These are phyloP conservation scores for Xenentodon cancila DNA, from an alignment of 2,797 vertebrate genomes.

Conservation along the genomic window DNA sequence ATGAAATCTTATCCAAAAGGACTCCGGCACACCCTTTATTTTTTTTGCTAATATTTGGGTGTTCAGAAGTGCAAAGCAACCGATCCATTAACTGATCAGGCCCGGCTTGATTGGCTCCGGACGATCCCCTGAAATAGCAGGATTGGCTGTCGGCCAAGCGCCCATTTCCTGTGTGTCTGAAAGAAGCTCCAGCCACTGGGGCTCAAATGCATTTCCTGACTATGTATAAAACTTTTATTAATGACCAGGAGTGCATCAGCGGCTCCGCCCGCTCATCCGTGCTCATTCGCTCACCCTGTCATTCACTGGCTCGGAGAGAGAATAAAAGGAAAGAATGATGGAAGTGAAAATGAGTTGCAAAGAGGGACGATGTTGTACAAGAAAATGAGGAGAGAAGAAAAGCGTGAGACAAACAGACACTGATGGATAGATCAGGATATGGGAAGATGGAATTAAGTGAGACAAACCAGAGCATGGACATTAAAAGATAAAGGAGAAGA, in stretches of 20 bases:
- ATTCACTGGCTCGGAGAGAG: slow-evolving; percentile 40
- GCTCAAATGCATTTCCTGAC: slow-evolving; percentile 87
- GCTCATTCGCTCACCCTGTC: slow-evolving; percentile 51
- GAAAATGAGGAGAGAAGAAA: slow-evolving; percentile 31
- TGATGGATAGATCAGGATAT: slow-evolving; percentile 67
- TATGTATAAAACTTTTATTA: slow-evolving; percentile 88
- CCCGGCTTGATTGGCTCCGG: slow-evolving; percentile 79
- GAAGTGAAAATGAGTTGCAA: slow-evolving; percentile 60
- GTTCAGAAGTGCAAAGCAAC: slow-evolving; percentile 63
- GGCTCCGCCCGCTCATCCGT: slow-evolving; percentile 53
- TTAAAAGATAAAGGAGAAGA: slow-evolving; percentile 42
- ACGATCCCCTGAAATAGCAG: slow-evolving; percentile 79
- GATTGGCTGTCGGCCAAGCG: slow-evolving; percentile 82
- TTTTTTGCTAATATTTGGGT: slow-evolving; percentile 77
- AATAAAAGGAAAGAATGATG: slow-evolving; percentile 25
- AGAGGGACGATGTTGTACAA: slow-evolving; percentile 59
- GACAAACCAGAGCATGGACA: slow-evolving; percentile 67
- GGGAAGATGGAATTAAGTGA: slow-evolving; percentile 70
- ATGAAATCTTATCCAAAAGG: background rate
- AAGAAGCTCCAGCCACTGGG: slow-evolving; percentile 81
- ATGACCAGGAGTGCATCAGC: slow-evolving; percentile 86
- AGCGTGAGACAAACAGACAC: slow-evolving; percentile 41
- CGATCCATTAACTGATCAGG: slow-evolving; percentile 81
- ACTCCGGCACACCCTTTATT: slow-evolving; percentile 41
- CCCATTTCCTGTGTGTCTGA: slow-evolving; percentile 87